Percentiles rank a stretch among this genome's conserved stretches.
phyloP scores from a whole-genome alignment of 2,888 invertebrate genomes.

The Euclidia mi region DNA sequence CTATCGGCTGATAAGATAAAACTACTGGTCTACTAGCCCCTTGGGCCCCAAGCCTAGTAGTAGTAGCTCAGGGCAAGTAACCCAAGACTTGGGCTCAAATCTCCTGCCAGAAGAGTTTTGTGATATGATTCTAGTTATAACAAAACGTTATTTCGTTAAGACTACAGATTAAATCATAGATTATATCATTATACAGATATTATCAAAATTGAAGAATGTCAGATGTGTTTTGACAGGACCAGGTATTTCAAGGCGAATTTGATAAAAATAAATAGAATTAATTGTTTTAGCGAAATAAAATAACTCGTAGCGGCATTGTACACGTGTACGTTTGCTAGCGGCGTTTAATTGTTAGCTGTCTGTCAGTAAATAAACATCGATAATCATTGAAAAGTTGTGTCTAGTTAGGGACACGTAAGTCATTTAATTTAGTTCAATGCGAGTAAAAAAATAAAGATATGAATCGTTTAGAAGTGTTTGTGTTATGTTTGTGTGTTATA shows the following conservation, averaged over 20 bases:
- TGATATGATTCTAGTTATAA: no score
- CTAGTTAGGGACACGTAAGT: slow-evolving; percentile 80
- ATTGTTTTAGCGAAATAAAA: slow-evolving; percentile 14
- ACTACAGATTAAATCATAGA: no score
- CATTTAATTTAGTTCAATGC: slow-evolving; percentile 55
- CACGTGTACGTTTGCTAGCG: slow-evolving; percentile 48
- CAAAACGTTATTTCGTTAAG: no score
- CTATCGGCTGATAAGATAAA: no score
- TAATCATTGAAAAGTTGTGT: slow-evolving; percentile 19
- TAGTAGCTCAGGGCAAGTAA: no score
- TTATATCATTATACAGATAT: no score
- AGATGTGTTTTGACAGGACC: slow-evolving; percentile 18
- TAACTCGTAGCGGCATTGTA: slow-evolving; percentile 19
- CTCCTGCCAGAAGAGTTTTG: no score
- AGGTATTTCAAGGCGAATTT: slow-evolving; percentile 12
- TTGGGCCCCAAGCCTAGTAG: no score
- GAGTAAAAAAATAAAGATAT: slow-evolving; percentile 61
- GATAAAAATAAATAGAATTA: slow-evolving; percentile 27
- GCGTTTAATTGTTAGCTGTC: slow-evolving; percentile 25
- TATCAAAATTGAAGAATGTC: not conserved
- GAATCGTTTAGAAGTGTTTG: slow-evolving; percentile 67
- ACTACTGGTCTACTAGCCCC: no score
- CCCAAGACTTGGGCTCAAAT: no score
- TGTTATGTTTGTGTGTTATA: slow-evolving; percentile 72
- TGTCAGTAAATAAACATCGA: slow-evolving; percentile 25